A percentile compares a stretch with the other conserved stretches of the same genome.
phyloP scores from a whole-genome alignment of 1,140 invertebrate species.

The Macrobrachium nipponense region DNA sequence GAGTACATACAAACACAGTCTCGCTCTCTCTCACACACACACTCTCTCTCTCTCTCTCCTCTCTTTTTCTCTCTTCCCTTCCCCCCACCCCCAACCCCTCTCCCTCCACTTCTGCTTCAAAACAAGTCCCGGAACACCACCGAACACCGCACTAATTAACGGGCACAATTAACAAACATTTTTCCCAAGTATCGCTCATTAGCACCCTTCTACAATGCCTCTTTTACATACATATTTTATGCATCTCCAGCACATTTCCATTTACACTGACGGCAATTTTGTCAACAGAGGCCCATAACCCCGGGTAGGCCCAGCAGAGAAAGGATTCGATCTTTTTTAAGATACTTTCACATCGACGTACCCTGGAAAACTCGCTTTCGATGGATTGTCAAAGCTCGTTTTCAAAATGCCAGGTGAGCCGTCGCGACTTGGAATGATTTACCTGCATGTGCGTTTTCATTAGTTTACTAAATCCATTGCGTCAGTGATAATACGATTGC shows the following conservation, averaged over 20 bases:
- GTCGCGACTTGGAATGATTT: too few species aligned
- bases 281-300: slow-evolving; percentile 54
- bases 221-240: slow-evolving; percentile 63
- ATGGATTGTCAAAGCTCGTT: too few species aligned
- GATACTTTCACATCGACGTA: too few species aligned
- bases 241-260: slow-evolving; percentile 61
- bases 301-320: background rate
- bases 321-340: slow-evolving; percentile 12
- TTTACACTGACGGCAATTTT: slow-evolving; percentile 62
- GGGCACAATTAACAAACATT: slow-evolving; percentile 61
- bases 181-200: slow-evolving; percentile 56
- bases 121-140: background rate
- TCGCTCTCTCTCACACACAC: too few species aligned
- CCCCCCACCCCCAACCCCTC: background rate
- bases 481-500: too few species aligned
- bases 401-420: too few species aligned
- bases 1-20: background rate
- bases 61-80: too few species aligned
- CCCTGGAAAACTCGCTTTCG: too few species aligned
- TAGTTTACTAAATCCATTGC: too few species aligned
- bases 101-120: background rate
- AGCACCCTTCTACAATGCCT: slow-evolving; percentile 50
- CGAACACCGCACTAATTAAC: slow-evolving; percentile 46
- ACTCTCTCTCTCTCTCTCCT: too few species aligned
- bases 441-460: too few species aligned